Conservation (phyloP, 2,797 vertebrate species). For the Lepidocolaptes lacrymiger region DNA sequence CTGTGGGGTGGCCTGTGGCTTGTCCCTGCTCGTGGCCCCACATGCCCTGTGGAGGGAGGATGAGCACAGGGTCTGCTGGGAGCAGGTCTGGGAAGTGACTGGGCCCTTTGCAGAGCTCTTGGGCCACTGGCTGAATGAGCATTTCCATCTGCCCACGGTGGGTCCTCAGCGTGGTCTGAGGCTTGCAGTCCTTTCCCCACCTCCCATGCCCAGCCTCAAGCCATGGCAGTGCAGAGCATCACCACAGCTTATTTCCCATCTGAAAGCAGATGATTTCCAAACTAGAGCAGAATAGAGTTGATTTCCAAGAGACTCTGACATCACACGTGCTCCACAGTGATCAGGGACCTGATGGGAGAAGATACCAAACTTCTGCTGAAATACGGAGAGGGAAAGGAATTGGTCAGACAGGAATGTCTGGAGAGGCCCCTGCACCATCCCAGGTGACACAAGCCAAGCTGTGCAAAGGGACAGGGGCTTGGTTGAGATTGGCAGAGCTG, state of each 20-base stretch:
- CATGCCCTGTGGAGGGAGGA: accelerated
- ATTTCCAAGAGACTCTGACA: neutral
- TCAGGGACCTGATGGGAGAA: neutral
- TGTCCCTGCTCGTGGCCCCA: neutral
- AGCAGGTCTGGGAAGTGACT: accelerated
- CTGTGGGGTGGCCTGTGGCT: accelerated
- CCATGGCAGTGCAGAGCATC: neutral
- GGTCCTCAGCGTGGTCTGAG: neutral
- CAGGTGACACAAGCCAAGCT: neutral
- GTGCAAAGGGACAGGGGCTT: neutral
- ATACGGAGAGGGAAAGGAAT: accelerated
- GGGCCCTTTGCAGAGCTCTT: neutral
- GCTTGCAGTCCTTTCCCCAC: neutral
- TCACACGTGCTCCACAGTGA: neutral
- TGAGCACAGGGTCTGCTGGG: accelerated
- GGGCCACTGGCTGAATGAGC: neutral
- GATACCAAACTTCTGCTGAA: neutral
- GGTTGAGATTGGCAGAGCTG: neutral
- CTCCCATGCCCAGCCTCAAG: neutral
- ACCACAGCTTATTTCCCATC: accelerated
- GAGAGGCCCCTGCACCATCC: neutral
- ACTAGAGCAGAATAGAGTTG: accelerated
- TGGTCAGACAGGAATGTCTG: neutral
- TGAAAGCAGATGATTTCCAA: neutral
- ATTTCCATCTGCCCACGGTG: neutral